Percentiles rank a stretch among this genome's conserved stretches.
Evolutionary conservation across 2,113 vertebrate genomes (phyloP).

Genomic region (Nesoenas mayeri): DNA sequence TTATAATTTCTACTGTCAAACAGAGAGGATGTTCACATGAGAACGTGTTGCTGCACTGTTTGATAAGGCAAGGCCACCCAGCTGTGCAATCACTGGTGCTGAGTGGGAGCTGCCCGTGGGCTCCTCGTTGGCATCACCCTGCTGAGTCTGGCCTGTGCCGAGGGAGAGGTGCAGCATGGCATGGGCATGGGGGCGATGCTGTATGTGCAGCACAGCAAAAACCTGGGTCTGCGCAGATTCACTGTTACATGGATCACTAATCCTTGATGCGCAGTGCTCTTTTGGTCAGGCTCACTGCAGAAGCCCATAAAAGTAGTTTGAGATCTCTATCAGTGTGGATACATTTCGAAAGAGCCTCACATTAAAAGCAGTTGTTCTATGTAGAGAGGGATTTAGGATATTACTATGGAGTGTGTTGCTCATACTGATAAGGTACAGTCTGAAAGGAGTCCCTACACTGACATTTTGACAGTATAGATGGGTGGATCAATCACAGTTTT

Average conservation of each 20-base stretch:
- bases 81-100: neutral
- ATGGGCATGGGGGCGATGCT: neutral
- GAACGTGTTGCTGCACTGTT: neutral
- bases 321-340: neutral
- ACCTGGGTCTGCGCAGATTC: fast-evolving
- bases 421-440: neutral
- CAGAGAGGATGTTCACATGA: neutral
- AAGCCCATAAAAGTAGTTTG: neutral
- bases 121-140: fast-evolving
- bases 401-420: neutral
- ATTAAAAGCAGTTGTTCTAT: neutral
- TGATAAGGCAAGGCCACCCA: neutral
- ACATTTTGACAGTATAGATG: neutral
- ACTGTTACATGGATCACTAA: neutral
- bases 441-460: neutral
- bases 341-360: neutral
- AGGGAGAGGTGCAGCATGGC: neutral
- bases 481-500: neutral
- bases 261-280: neutral
- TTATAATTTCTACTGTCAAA: neutral
- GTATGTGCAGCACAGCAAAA: fast-evolving
- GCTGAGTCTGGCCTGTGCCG: fast-evolving
- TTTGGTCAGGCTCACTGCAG: neutral
- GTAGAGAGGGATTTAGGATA: neutral
- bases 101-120: neutral